Evolutionary conservation across 2,113 vertebrate genomes (phyloP).

Genomic region (Equus przewalskii): DNA sequence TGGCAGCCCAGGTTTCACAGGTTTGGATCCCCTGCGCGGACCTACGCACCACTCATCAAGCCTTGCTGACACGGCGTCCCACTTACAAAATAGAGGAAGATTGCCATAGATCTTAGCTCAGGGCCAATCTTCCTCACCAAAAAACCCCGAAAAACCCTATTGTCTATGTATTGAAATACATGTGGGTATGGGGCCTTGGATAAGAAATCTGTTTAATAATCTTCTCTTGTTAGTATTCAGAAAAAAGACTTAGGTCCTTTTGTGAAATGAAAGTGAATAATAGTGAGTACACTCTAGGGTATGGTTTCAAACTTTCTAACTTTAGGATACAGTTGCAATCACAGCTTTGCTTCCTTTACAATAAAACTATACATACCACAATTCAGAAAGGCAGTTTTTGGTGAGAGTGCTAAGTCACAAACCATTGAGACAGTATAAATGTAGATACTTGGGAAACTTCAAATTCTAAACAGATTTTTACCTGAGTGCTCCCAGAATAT

Average conservation of each 20-base stretch:
- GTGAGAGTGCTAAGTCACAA: not conserved
- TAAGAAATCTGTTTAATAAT: not conserved
- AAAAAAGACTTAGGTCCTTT: slow-evolving; percentile 6
- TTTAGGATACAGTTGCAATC: not conserved
- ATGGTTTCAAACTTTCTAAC: not conserved
- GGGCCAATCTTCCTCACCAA: no score
- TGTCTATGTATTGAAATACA: not conserved
- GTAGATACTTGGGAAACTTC: not conserved
- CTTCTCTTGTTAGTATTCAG: not conserved
- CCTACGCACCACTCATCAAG: no score
- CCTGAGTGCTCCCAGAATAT: not conserved
- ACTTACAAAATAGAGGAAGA: no score
- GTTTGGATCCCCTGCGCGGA: no score
- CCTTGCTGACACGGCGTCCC: no score
- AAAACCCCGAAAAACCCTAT: not conserved
- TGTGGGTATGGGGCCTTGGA: not conserved
- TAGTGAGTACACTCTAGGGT: not conserved
- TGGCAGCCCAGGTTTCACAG: no score
- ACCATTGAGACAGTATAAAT: not conserved
- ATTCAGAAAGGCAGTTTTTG: slow-evolving; percentile 19
- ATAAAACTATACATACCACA: not conserved
- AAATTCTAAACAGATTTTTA: slow-evolving; percentile 8
- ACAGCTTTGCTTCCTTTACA: not conserved
- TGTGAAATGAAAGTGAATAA: slow-evolving; percentile 2
- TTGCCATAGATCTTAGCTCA: no score